Conservation (phyloP, 2,797 vertebrate genomes). For the Bovichtus diacanthus region DNA sequence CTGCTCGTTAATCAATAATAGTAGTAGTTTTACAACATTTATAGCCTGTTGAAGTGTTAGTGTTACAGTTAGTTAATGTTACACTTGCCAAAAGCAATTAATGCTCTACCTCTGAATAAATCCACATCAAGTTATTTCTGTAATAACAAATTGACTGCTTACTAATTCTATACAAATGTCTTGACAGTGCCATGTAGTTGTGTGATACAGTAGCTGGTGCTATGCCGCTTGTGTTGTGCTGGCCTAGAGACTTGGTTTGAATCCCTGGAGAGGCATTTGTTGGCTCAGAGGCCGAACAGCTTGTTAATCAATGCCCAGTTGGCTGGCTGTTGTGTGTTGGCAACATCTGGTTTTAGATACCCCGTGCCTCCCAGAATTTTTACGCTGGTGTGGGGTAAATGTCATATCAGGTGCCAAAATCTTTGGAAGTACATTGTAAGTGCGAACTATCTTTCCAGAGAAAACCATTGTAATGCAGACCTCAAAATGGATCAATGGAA, state of each 20-base stretch:
- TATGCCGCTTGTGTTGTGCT: slow-evolving; percentile 4
- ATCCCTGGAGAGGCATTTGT: slow-evolving; percentile 44
- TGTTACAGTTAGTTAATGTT: slow-evolving; percentile 5
- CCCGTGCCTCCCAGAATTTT: slow-evolving; percentile 61
- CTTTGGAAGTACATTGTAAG: slow-evolving; percentile 65
- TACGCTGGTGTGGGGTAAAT: slow-evolving; percentile 61
- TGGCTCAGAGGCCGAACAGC: slow-evolving; percentile 55
- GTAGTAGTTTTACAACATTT: background rate
- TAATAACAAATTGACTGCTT: background rate
- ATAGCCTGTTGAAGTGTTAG: slow-evolving; percentile 5
- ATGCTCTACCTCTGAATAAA: background rate
- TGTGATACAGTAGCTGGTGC: slow-evolving; percentile 24
- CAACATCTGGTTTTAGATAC: slow-evolving; percentile 76
- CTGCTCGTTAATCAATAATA: slow-evolving; percentile 9
- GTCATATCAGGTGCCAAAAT: slow-evolving; percentile 50
- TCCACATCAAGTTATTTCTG: background rate
- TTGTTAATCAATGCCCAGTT: slow-evolving; percentile 66
- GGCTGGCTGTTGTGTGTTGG: slow-evolving; percentile 52
- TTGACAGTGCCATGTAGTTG: background rate
- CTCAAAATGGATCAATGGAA: slow-evolving; percentile 59
- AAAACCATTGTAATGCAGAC: slow-evolving; percentile 76
- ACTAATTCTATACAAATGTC: background rate
- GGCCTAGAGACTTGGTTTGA: slow-evolving; percentile 29
- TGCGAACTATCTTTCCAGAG: slow-evolving; percentile 70
- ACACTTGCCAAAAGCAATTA: background rate